Evolutionary conservation across 30 jellyfish, hydroid and myxozoan genomes (phyloP), one percentile per base, ranked within the genome.

Genomic region (Aurelia coerulea): DNA sequence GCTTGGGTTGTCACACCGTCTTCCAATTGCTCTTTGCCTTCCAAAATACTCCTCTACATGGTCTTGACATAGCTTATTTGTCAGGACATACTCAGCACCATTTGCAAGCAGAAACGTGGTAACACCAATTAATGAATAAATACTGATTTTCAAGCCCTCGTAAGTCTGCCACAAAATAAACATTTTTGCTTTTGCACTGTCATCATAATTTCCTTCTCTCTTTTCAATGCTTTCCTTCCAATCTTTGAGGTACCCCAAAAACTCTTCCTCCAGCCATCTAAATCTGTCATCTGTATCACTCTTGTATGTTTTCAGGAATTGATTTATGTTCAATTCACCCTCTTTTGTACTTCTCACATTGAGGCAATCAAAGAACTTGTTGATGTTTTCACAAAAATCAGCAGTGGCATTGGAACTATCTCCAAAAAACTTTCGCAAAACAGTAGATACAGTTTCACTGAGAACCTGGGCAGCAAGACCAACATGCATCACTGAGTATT

Each of bases 301-400:
- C 4, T 76, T 59, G 49, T 50, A 86, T 63, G 95, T 92, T 10
- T 42, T 60, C 51, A 86, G 77, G 68, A 1, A 32, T 42, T 33
- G 33, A 62, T 75, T 86, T 49, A 78, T 63, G 33, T 75, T 31
- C n/a, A 14, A 3, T 13, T 29, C 32, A 68, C 50, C 18, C 66
- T 86, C 95, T 18, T 46, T 77, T 4, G 85, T 3, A 35, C 91
- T 86, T 41, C 90, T 71, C 37, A 86, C 87, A 51, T 76, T 86
- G 15, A 74, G 11, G 65, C 88, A 70, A 41, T 86, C 95, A 86
- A 86, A 74, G 77, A 86, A 86, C 46, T 59, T 42, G 62, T 86
- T 79, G 46, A 86, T 14, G 75, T 13, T 63, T 3, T 53, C 46
- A 50, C 94, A 84, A 41, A 75, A 84, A 14, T 31, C 37, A 13